A percentile compares a stretch with the other conserved stretches of the same genome.
Evolutionary conservation across 2,113 vertebrate species (phyloP).

Genomic region (Atrichornis clamosus): DNA sequence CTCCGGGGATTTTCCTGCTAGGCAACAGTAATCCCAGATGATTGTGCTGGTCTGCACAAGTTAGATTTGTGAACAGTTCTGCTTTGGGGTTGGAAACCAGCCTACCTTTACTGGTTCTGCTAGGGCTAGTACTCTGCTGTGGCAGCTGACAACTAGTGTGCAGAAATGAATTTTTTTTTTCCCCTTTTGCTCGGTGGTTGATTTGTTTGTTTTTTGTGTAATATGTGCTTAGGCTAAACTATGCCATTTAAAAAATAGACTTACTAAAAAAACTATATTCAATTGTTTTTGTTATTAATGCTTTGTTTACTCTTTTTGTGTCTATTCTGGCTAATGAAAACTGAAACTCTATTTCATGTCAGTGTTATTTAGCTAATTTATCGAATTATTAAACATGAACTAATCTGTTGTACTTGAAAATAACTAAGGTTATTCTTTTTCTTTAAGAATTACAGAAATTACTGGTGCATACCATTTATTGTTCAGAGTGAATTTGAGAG

Average conservation of each 20-base stretch:
- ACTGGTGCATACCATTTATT: background rate
- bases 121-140: background rate
- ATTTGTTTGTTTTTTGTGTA: rapidly evolving
- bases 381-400: background rate
- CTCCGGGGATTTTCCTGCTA: background rate
- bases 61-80: background rate
- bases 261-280: background rate
- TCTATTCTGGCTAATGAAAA: background rate
- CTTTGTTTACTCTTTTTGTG: background rate
- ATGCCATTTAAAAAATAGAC: background rate
- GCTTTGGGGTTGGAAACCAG: background rate
- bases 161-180: background rate
- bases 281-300: background rate
- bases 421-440: background rate
- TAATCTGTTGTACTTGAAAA: background rate
- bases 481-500: background rate
- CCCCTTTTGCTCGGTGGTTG: background rate
- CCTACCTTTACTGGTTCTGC: background rate
- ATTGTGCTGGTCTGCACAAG: background rate
- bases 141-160: background rate
- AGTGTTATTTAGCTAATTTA: background rate
- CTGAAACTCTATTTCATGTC: background rate
- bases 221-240: background rate
- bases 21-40: background rate
- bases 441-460: background rate